Evolutionary conservation across 2,113 vertebrate species (phyloP).

Genomic region (Neotoma lepida): DNA sequence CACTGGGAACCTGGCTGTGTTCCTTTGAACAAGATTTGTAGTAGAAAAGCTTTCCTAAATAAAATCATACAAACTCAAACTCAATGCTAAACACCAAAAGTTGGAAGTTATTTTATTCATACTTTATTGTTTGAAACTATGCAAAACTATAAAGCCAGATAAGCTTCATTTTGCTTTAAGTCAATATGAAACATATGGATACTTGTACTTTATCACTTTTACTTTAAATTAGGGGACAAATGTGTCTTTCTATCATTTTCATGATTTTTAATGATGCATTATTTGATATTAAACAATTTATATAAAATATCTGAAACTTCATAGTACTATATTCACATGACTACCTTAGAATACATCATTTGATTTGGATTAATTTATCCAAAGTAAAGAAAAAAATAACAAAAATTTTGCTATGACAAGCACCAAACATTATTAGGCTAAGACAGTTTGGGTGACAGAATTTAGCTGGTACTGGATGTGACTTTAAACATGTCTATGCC

Average conservation of each 20-base stretch:
- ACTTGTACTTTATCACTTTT: neutral
- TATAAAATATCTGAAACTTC: neutral
- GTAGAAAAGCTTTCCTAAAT: conserved; percentile 71
- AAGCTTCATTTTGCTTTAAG: conserved; percentile 44
- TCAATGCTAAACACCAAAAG: neutral
- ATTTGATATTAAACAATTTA: neutral
- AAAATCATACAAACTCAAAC: conserved; percentile 46
- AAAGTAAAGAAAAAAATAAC: neutral
- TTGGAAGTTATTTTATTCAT: conserved; percentile 27
- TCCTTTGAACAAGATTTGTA: conserved; percentile 79
- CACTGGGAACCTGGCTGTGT: conserved; percentile 23
- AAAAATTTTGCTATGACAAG: conserved; percentile 35
- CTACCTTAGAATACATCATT: neutral
- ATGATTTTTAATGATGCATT: neutral
- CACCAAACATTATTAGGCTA: conserved; percentile 36
- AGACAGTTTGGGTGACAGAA: neutral
- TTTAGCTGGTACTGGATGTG: neutral
- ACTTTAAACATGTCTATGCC: conserved; percentile 55
- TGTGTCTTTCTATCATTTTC: neutral
- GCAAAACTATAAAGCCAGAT: neutral
- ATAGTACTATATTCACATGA: conserved; percentile 23
- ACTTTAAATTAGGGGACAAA: neutral
- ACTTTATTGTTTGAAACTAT: conserved; percentile 32
- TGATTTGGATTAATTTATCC: conserved; percentile 60
- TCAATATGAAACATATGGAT: neutral